Conservation (phyloP, 2,113 vertebrate genomes). For the Mus musculus region GRCm39 chr15:60161501-60162000, state of each 20-base stretch:
- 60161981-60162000: neutral
- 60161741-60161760: neutral
- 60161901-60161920: neutral
- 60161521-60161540: too few relatives aligned
- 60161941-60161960: neutral
- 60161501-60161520: too few relatives aligned
- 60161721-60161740: neutral
- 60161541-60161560: too few relatives aligned
- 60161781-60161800: neutral
- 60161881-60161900: neutral
- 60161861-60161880: neutral
- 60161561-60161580: too few relatives aligned
- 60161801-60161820: neutral
- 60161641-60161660: too few relatives aligned
- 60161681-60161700: neutral
- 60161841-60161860: neutral
- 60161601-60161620: too few relatives aligned
- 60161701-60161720: too few relatives aligned
- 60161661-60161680: too few relatives aligned
- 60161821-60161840: neutral
- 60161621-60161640: too few relatives aligned
- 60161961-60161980: neutral
- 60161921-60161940: fast-evolving
- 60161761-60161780: neutral
- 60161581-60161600: too few relatives aligned